Evolutionary conservation across 2,113 vertebrate genomes (phyloP).

Genomic region (Myocastor coypus): DNA sequence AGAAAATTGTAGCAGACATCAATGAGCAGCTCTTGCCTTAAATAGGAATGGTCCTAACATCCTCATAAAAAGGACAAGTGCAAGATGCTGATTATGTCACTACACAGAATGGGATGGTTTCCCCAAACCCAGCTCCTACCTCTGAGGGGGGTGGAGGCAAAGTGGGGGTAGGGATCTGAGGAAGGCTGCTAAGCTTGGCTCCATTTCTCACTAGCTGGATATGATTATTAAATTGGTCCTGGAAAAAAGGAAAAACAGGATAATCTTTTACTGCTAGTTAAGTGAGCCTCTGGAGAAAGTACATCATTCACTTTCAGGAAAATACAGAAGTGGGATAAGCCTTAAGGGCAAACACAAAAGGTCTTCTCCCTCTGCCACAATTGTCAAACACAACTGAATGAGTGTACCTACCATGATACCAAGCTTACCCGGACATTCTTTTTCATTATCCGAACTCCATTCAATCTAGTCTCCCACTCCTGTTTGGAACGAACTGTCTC

Average conservation of each 20-base stretch:
- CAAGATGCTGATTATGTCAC: neutral
- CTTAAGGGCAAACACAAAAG: neutral
- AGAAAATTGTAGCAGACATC: slow-evolving; percentile 43
- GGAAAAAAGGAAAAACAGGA: neutral
- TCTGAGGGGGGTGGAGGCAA: slow-evolving; percentile 91
- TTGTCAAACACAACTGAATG: neutral
- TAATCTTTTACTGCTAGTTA: neutral
- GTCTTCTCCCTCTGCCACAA: neutral
- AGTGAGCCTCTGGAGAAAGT: neutral
- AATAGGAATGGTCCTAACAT: neutral
- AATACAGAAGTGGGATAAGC: neutral
- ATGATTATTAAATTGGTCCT: slow-evolving; percentile 92
- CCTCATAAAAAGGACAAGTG: neutral
- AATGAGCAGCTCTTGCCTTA: neutral
- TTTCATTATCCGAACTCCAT: slow-evolving; percentile 87
- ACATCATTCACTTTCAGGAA: neutral
- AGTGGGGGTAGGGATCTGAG: slow-evolving; percentile 88
- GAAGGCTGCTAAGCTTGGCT: slow-evolving; percentile 91
- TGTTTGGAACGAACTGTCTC: slow-evolving; percentile 88
- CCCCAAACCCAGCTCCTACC: slow-evolving; percentile 77
- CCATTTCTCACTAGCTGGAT: slow-evolving; percentile 92
- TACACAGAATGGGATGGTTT: neutral
- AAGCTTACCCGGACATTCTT: slow-evolving; percentile 87
- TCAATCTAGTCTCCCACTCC: slow-evolving; percentile 89
- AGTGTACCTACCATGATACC: neutral